Conservation (phyloP, 1,140 invertebrate genomes). For the Musca domestica region DNA sequence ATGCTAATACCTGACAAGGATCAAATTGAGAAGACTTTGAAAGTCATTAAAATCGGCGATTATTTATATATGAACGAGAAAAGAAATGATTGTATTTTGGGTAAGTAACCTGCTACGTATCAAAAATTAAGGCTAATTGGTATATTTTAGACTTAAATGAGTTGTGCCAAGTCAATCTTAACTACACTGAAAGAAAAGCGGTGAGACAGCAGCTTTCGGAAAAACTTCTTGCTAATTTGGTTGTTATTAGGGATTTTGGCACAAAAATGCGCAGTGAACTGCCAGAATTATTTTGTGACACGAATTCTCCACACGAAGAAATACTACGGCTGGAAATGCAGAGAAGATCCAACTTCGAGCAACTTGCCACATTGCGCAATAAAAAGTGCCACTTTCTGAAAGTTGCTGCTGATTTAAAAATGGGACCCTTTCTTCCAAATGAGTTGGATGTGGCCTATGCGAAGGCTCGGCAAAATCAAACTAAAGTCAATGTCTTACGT, state of each 20-base stretch:
- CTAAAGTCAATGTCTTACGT: conserved; percentile 39
- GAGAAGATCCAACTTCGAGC: conserved; percentile 30
- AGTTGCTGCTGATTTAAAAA: conserved; percentile 36
- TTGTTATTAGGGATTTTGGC: conserved; percentile 11
- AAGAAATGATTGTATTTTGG: conserved; percentile 8
- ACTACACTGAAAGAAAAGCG: conserved; percentile 26
- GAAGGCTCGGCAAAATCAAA: conserved; percentile 34
- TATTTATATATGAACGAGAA: conserved; percentile 22
- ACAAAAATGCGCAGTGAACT: conserved; percentile 19
- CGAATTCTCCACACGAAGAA: not conserved
- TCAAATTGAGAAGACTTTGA: conserved; percentile 15
- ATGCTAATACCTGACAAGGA: conserved; percentile 17
- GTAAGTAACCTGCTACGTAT: not conserved
- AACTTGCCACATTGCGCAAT: conserved; percentile 27
- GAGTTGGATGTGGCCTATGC: conserved; percentile 38
- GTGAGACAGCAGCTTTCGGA: conserved; percentile 15
- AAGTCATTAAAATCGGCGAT: conserved; percentile 18
- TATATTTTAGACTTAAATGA: conserved; percentile 15
- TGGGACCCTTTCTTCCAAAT: conserved; percentile 37
- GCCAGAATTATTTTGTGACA: conserved; percentile 19
- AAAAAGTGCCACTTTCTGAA: conserved; percentile 38
- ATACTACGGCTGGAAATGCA: conserved; percentile 37
- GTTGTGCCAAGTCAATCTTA: not conserved
- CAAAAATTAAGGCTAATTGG: not conserved
- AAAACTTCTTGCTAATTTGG: not conserved